A percentile compares a stretch with the other conserved stretches of the same genome.
Conservation (phyloP, 2,888 invertebrate species). For the Itoplectis maculator region DNA sequence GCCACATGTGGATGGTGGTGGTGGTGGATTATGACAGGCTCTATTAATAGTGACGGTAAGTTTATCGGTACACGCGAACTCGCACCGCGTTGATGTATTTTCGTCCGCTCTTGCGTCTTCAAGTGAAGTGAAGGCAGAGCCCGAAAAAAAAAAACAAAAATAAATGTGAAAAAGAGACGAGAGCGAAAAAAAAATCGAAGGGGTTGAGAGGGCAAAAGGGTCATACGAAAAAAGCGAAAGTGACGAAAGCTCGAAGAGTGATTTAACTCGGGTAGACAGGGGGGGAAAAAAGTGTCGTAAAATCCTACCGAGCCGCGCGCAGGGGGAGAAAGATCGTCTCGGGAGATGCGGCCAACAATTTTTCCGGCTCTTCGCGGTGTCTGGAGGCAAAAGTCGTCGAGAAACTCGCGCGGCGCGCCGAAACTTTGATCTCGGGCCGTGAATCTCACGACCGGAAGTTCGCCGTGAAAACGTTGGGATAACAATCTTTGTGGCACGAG, state of each 20-base stretch:
- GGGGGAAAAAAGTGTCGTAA: conserved; percentile 27
- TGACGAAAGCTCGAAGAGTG: conserved; percentile 59
- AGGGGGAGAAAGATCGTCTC: conserved; percentile 53
- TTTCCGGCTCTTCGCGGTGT: not conserved
- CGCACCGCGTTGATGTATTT: conserved; percentile 51
- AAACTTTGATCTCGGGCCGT: conserved; percentile 62
- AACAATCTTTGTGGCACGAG: conserved; percentile 60
- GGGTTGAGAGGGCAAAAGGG: conserved; percentile 1
- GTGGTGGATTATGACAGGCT: conserved; percentile 53
- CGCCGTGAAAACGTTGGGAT: conserved; percentile 56
- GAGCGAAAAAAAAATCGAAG: conserved; percentile 14
- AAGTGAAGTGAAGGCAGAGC: conserved; percentile 17
- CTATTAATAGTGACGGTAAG: conserved; percentile 52
- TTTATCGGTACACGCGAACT: conserved; percentile 47
- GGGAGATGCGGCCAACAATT: conserved; percentile 52
- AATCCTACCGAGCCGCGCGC: not conserved
- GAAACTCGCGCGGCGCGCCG: conserved; percentile 52
- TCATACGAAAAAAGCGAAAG: conserved; percentile 2
- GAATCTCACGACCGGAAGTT: conserved; percentile 65
- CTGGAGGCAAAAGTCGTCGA: conserved; percentile 30
- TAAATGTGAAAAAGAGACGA: conserved; percentile 3
- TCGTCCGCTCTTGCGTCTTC: conserved; percentile 27
- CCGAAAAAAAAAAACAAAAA: conserved; percentile 7
- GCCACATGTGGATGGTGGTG: too few species aligned
- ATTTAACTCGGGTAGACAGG: conserved; percentile 35